Base-by-base conservation (phyloP, 2,113 vertebrate genomes). In the Tringa solitaria region DNA sequence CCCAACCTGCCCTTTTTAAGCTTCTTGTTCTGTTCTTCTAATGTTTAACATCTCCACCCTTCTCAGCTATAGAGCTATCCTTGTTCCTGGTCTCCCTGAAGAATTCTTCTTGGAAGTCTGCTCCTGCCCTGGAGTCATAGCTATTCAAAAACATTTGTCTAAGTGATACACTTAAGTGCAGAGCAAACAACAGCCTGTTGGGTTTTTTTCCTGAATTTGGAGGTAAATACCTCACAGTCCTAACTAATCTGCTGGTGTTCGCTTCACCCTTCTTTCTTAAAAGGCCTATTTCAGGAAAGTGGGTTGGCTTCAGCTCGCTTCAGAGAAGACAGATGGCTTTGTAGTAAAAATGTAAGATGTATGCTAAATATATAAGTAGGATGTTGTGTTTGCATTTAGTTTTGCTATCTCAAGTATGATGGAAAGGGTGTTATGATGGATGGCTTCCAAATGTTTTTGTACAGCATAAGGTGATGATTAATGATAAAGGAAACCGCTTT, bases 361-460 rank as follows among this genome's bases (percentile, higher is more conserved):
- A 86, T 86, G 72, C 92, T 86, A 95, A 93, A 93, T 90, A 46
- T 35, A 4, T 73, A 92, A 93, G 85, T 72, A 83, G 87, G 81
- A 57, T 95, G 50, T 60, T 93, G 30, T 56, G 87, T 91, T 92
- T 91, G 89, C 86, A 77, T 87, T 93, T 85, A 27, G 33, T 89
- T 95, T 85, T 91, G 74, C 45, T 93, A 5, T 67, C 69, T 89
- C 45, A 60, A 63, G 84, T 12, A 7, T 88, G 59, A 91, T 27
- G 23, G 61, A 61, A 75, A 53, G 46, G 70, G 39, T 35, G 86
- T 32, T 92, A 15, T 33, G 69, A 91, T 70, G 82, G 84, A 90
- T 1, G 3, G 50, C 17, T 90, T 90, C 85, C 84, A 90, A 94
- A 80, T 59, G 10, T 39, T 95, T 93, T 61, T 74, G 30, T 69